Evolutionary conservation across 2,113 vertebrate genomes (phyloP).

Genomic region (Myxocyprinus asiaticus): DNA sequence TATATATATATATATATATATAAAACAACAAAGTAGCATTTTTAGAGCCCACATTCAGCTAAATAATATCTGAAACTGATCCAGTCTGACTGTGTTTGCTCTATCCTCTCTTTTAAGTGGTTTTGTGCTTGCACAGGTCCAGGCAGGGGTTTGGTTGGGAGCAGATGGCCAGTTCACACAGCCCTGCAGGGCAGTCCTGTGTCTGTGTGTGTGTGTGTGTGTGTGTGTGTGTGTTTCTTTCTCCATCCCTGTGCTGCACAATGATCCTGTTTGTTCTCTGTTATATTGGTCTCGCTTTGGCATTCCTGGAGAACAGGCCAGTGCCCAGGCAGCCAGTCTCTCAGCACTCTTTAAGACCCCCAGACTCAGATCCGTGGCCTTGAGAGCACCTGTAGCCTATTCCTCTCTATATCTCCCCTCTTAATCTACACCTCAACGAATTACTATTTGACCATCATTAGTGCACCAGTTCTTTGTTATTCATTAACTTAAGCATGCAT

Average conservation of each 20-base stretch:
- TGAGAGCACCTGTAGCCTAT: conserved; percentile 26
- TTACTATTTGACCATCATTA: neutral
- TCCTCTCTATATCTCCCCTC: conserved; percentile 1
- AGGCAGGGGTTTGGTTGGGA: conserved; percentile 47
- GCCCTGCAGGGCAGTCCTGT: conserved; percentile 42
- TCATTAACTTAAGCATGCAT: conserved; percentile 17
- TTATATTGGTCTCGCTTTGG: conserved; percentile 70
- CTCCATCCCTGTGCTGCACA: conserved; percentile 59
- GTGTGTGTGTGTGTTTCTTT: conserved; percentile 31
- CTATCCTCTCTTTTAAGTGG: conserved; percentile 35
- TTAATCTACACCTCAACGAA: conserved; percentile 21
- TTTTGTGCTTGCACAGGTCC: conserved; percentile 26
- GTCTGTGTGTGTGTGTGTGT: neutral
- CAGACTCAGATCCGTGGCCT: conserved; percentile 3
- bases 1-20: too few relatives aligned
- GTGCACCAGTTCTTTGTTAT: conserved; percentile 23
- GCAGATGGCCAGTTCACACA: conserved; percentile 62
- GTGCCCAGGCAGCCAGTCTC: conserved; percentile 47
- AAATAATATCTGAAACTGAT: neutral
- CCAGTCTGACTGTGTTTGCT: neutral
- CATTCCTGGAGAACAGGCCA: conserved; percentile 64
- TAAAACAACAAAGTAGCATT: too few relatives aligned
- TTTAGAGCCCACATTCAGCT: neutral
- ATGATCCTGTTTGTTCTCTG: conserved; percentile 71
- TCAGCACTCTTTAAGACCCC: conserved; percentile 36